phyloP scores from a whole-genome alignment of 2,797 vertebrate species.

The Poeciliopsis presidionis region DNA sequence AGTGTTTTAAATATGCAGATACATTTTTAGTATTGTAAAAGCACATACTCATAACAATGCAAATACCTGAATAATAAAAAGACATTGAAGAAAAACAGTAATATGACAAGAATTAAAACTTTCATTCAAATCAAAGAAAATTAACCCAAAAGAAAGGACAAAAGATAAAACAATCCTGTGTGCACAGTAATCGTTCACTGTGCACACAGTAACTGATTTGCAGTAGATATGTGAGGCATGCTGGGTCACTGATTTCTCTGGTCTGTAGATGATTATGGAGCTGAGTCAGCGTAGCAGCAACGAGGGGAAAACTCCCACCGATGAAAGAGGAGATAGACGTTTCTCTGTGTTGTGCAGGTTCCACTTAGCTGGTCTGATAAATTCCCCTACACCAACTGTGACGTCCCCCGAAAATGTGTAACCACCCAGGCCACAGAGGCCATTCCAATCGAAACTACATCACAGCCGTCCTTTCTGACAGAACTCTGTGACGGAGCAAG shows the following conservation, averaged over 20 bases:
- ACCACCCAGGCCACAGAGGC: slow-evolving; percentile 55
- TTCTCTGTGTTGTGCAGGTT: slow-evolving; percentile 36
- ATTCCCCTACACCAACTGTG: slow-evolving; percentile 45
- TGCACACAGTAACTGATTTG: slow-evolving; percentile 19
- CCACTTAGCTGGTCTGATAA: slow-evolving; percentile 54
- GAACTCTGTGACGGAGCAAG: slow-evolving; percentile 14
- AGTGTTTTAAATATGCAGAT: not conserved
- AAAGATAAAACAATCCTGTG: not conserved
- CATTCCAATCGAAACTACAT: slow-evolving; percentile 59
- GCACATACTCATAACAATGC: not conserved
- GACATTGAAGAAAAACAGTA: not conserved
- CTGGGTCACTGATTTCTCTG: slow-evolving; percentile 47
- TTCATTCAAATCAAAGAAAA: not conserved
- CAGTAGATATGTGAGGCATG: slow-evolving; percentile 17
- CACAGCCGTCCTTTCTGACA: slow-evolving; percentile 29
- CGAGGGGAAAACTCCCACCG: slow-evolving; percentile 43
- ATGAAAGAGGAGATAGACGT: slow-evolving; percentile 50
- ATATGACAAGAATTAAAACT: too few relatives aligned
- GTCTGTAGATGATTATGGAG: slow-evolving; percentile 38
- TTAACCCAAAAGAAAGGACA: not conserved
- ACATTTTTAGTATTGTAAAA: not conserved
- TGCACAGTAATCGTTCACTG: too few relatives aligned
- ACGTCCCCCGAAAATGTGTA: slow-evolving; percentile 44
- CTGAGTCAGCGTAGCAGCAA: slow-evolving; percentile 52
- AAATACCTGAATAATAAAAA: not conserved